phyloP scores from a whole-genome alignment of 2,797 vertebrate species.

The Remorina albescens region DNA sequence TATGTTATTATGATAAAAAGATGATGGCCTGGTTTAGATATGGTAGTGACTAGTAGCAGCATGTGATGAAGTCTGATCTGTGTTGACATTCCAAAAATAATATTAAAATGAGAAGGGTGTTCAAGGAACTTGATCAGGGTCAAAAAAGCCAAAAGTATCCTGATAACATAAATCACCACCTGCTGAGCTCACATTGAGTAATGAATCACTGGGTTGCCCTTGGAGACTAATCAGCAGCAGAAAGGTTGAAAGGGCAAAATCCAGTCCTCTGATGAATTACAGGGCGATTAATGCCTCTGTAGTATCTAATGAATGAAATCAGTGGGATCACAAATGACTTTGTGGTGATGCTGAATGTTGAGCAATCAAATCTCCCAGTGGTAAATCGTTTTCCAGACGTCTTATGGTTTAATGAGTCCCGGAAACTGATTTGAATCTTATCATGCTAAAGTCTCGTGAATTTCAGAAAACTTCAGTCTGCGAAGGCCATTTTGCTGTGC shows the following conservation, averaged over 20 bases:
- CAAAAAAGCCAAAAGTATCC: constrained; percentile 22
- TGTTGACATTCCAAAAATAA: background rate
- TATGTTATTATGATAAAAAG: background rate
- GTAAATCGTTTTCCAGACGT: constrained; percentile 41
- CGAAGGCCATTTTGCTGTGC: constrained; percentile 17
- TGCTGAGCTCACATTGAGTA: constrained; percentile 64
- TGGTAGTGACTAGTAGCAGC: background rate
- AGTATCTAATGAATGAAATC: constrained; percentile 59
- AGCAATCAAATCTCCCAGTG: constrained; percentile 23
- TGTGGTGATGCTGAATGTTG: constrained; percentile 43
- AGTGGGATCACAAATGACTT: constrained; percentile 53
- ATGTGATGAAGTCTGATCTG: constrained; percentile 6
- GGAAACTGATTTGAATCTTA: constrained; percentile 18
- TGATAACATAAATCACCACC: constrained; percentile 51
- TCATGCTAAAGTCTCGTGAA: constrained; percentile 6
- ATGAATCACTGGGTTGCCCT: constrained; percentile 64
- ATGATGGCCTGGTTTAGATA: background rate
- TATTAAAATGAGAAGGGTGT: constrained; percentile 26
- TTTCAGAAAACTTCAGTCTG: constrained; percentile 16
- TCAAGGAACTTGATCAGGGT: constrained; percentile 16
- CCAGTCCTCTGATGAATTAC: constrained; percentile 65
- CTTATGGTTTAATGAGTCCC: constrained; percentile 28
- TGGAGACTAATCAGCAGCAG: constrained; percentile 73
- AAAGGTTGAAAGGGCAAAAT: constrained; percentile 60
- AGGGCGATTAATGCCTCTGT: constrained; percentile 53